Base-by-base conservation (phyloP, 2,888 invertebrate species). In the Sclerodermus sp. region DNA sequence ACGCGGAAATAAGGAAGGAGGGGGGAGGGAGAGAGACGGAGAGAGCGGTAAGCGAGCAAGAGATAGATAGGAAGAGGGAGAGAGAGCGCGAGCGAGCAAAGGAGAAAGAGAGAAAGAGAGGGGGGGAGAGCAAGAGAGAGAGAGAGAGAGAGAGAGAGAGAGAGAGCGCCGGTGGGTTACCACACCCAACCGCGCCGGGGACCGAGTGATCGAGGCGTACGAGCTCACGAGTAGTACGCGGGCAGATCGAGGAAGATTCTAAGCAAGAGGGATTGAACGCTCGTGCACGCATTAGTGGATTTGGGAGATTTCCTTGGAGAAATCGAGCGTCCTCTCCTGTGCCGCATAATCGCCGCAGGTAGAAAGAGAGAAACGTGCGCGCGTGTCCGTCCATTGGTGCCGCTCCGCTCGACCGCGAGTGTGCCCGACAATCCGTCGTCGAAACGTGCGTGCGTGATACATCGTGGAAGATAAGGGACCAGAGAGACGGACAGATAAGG, bases 101-200 rank as follows among this genome's bases (percentile, higher is more conserved):
- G 10, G 46, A 23, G 45, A 29, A 45, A 8, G 50, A 8, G 45
- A 18, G 47, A 30, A 39, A 16, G 48, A 9, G 45, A 29, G 41
- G 32, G 34, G 45, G 50, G 49, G 42, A 42, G 51, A 47, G 51
- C 49, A 34, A 43, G 43, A 46, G 37, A 30, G 37, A 34, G 40
- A 36, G 31, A 15, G 31, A 12, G 32, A 46, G 13, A 14, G n/a
- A n/a, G n/a, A 10, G 51, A 60, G 58, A 50, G 58, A 64, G 60
- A 61, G 45, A 54, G 61, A 61, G 61, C 60, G 62, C 64, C 67
- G 70, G 67, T 69, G 71, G 70, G 70, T 76, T 72, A 77, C 76
- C 77, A 77, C 76, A 76, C 77, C 77, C 77, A 76, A 76, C 68
- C 68, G 67, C 63, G 64, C 65, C 66, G 68, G 64, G 62, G 63